Conservation (phyloP, 2,888 invertebrate genomes). For the Anarsia innoxiella region DNA sequence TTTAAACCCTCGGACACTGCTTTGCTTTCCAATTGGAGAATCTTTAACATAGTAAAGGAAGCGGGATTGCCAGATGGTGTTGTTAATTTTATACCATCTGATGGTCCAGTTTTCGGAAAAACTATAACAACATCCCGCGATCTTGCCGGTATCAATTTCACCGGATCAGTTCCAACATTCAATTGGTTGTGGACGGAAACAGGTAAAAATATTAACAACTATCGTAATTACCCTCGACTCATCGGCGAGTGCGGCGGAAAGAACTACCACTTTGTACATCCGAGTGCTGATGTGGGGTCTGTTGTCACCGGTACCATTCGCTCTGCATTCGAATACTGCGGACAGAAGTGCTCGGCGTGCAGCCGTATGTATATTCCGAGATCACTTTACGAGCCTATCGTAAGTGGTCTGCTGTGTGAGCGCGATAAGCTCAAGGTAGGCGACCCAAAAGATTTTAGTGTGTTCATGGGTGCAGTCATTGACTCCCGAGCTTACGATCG, state of each 20-base stretch:
- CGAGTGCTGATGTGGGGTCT: slow-evolving; percentile 87
- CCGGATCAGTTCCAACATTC: slow-evolving; percentile 97
- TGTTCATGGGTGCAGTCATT: slow-evolving; percentile 97
- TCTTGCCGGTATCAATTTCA: slow-evolving; percentile 97
- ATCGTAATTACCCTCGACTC: slow-evolving; percentile 93
- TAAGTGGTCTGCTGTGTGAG: slow-evolving; percentile 81
- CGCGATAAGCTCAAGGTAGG: slow-evolving; percentile 88
- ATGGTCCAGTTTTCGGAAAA: slow-evolving; percentile 96
- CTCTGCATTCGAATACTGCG: slow-evolving; percentile 96
- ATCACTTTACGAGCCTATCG: slow-evolving; percentile 86
- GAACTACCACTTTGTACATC: slow-evolving; percentile 98
- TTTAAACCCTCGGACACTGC: slow-evolving; percentile 99
- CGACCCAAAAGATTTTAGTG: slow-evolving; percentile 85
- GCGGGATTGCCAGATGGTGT: slow-evolving; percentile 97
- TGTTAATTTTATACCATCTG: slow-evolving; percentile 97
- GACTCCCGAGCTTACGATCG: slow-evolving; percentile 94
- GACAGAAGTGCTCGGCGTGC: slow-evolving; percentile 99
- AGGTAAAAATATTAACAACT: slow-evolving; percentile 88
- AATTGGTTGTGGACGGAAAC: slow-evolving; percentile 95
- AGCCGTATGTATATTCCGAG: slow-evolving; percentile 97
- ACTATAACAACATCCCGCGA: slow-evolving; percentile 88
- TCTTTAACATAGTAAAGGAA: slow-evolving; percentile 94
- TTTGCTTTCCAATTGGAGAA: slow-evolving; percentile 94
- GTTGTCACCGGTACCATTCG: slow-evolving; percentile 91
- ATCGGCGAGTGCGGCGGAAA: slow-evolving; percentile 99